Evolutionary conservation across 30 jellyfish, hydroid and myxozoan genomes (phyloP).

Genomic region (Mastigias papua): DNA sequence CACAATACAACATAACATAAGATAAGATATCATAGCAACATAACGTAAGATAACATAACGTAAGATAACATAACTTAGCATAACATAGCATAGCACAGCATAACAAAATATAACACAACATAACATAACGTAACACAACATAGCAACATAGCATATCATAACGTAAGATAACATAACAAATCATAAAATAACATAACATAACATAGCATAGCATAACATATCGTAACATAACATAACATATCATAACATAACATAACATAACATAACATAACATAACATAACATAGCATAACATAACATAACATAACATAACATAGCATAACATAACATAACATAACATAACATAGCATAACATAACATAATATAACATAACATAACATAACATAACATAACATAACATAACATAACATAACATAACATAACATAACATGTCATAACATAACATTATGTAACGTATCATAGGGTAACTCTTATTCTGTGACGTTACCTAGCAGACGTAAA

Average conservation of each 20-base stretch:
- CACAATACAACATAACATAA: too few species aligned
- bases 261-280: neutral
- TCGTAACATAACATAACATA: neutral
- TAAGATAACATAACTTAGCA: too few species aligned
- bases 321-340: neutral
- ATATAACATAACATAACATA: neutral
- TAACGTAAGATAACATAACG: neutral
- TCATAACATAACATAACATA: neutral
- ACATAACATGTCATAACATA: neutral
- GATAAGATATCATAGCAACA: too few species aligned
- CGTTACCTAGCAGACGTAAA: neutral
- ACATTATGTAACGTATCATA: neutral
- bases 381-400: neutral
- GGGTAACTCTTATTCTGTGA: neutral
- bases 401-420: neutral
- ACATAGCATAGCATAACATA: neutral
- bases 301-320: neutral
- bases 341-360: neutral
- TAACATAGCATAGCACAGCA: too few species aligned
- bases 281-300: neutral
- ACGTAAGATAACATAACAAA: neutral
- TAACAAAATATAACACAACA: too few species aligned
- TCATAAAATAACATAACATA: too few species aligned
- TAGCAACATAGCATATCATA: too few species aligned
- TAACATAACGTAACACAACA: too few species aligned